Evolutionary conservation across 1,140 invertebrate genomes (phyloP).

Genomic region (Protaetia brevitarsis): DNA sequence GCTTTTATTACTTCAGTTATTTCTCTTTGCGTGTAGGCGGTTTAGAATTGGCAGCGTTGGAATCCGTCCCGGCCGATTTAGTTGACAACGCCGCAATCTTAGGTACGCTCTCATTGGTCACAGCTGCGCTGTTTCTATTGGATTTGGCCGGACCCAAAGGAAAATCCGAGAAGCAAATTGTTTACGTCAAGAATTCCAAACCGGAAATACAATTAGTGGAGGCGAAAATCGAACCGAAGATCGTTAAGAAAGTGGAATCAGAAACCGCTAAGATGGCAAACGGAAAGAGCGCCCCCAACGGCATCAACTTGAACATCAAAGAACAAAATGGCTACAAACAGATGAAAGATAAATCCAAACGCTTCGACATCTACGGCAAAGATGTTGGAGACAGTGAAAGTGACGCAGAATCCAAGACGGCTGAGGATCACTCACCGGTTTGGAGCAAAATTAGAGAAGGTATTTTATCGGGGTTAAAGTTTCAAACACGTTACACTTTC

Average conservation of each 20-base stretch:
- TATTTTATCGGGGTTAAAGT: slow-evolving; percentile 21
- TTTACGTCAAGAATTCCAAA: neutral
- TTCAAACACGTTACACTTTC: neutral
- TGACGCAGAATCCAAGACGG: slow-evolving; percentile 33
- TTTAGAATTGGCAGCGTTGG: slow-evolving; percentile 65
- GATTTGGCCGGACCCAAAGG: slow-evolving; percentile 58
- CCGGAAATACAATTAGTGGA: slow-evolving; percentile 24
- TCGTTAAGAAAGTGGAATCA: neutral
- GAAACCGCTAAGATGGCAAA: neutral
- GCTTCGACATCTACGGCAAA: slow-evolving; percentile 43
- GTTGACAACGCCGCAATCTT: slow-evolving; percentile 69
- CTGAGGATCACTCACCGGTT: slow-evolving; percentile 44
- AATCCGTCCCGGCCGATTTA: slow-evolving; percentile 63
- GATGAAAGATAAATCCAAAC: slow-evolving; percentile 35
- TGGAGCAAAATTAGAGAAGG: slow-evolving; percentile 47
- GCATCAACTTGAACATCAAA: neutral
- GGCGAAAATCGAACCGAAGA: neutral
- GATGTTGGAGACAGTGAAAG: slow-evolving; percentile 34
- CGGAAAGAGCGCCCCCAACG: neutral
- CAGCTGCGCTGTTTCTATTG: slow-evolving; percentile 64
- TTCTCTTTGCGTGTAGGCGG: slow-evolving; percentile 50
- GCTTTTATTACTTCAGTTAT: neutral
- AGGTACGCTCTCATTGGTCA: slow-evolving; percentile 64
- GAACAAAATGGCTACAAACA: slow-evolving; percentile 34
- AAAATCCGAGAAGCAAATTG: slow-evolving; percentile 24